Base-by-base conservation (phyloP, 2,797 vertebrate genomes). In the Amblyraja radiata region DNA sequence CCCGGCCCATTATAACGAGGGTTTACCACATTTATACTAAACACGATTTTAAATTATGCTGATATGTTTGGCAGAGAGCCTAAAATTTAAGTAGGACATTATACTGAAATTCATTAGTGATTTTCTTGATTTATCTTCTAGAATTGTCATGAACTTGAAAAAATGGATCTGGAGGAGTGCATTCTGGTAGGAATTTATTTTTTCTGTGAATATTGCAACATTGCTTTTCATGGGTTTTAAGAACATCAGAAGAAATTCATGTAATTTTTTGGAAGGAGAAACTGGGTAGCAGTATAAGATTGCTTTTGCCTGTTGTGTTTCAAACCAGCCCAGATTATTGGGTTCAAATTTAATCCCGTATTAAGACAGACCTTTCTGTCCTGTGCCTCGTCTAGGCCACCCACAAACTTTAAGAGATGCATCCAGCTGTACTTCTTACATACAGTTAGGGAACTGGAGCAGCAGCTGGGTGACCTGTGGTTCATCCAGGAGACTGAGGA, bases 101-200 rank as follows among this genome's bases (percentile, higher is more conserved):
- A 2, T 88, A 68, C n/a, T 68, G n/a, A 68, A 68, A 65, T 7
- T 68, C 1, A 11, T 54, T 28, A 11, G 18, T 5, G 36, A 9
- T 7, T 21, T 13, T 90, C 61, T 81, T 93, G 58, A 76, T 74
- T 6, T 65, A 13, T 90, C 10, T 93, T 95, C 93, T 96, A 98
- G 98, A 98, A 98, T 94, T 98, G 98, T 95, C 98, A 98, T 0
- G 98, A 97, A 94, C 97, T 98, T 95, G 98, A 98, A 97, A 98
- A 98, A 97, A 98, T 98, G 98, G 98, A 98, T 95, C 97, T 98
- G 93, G 98, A 98, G 96, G 98, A 98, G 95, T 98, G 98, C 96
- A 97, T 98, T 96, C 96, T 98, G 98, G 98, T 98, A 95, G 97
- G 97, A 94, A 93, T 84, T 77, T 79, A 13, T 39, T 78, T 46